phyloP scores from a whole-genome alignment of 2,888 invertebrate species.

The Oithona nana region DNA sequence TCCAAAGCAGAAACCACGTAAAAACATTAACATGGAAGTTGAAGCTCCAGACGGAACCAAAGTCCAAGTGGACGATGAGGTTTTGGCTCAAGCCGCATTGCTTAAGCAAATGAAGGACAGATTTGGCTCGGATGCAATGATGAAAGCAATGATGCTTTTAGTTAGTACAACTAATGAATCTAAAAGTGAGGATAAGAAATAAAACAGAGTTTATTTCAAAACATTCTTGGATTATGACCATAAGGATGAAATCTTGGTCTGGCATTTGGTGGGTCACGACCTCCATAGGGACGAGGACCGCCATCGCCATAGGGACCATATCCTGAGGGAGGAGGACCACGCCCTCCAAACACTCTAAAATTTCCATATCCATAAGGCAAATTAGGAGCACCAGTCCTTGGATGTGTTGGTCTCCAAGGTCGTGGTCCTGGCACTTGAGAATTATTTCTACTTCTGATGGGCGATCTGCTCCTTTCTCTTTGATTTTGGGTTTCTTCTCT shows the following conservation, averaged over 20 bases:
- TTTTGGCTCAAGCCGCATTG: conserved; percentile 3
- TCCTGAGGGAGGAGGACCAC: too few relatives aligned
- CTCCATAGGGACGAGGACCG: too few relatives aligned
- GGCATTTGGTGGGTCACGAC: too few relatives aligned
- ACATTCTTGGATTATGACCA: too few relatives aligned
- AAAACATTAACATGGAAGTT: neutral
- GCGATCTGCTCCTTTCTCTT: neutral
- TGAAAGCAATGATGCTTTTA: conserved; percentile 10
- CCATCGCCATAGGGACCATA: too few relatives aligned
- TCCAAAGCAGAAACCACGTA: neutral
- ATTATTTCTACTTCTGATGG: neutral
- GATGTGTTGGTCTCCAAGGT: too few relatives aligned
- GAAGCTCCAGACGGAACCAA: neutral
- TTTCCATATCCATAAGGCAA: too few relatives aligned
- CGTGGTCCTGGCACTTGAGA: neutral
- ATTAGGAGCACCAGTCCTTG: too few relatives aligned
- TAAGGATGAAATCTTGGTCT: too few relatives aligned
- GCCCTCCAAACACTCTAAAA: too few relatives aligned
- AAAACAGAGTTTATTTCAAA: too few relatives aligned
- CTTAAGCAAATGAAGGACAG: conserved; percentile 9
- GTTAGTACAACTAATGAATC: neutral
- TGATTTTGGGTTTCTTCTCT: neutral
- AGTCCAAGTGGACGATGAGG: conserved; percentile 2
- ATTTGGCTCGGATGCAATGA: neutral
- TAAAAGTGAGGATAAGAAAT: neutral